phyloP scores from a whole-genome alignment of 2,113 vertebrate species.

The Vidua chalybeata region DNA sequence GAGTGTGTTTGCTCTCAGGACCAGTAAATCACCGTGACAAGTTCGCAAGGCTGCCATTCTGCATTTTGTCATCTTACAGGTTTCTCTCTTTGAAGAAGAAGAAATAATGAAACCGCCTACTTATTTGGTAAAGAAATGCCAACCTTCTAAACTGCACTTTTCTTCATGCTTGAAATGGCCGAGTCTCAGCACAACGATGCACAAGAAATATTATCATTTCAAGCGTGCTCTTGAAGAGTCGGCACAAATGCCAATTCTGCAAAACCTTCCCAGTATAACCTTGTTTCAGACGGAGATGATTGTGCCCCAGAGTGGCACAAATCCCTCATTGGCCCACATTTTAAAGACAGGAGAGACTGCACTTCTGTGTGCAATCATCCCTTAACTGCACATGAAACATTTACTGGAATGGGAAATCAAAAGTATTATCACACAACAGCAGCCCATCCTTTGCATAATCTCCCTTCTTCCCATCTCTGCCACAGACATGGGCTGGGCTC shows the following conservation, averaged over 20 bases:
- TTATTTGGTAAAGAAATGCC: not conserved
- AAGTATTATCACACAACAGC: not conserved
- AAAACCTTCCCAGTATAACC: not conserved
- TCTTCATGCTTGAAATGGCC: constrained; percentile 11
- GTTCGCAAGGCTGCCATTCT: not conserved
- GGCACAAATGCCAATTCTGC: constrained; percentile 42
- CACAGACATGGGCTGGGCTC: not conserved
- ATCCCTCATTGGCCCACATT: constrained; percentile 45
- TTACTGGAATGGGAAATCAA: not conserved
- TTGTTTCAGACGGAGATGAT: not conserved
- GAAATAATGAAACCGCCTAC: not conserved
- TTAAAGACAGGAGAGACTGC: constrained; percentile 1
- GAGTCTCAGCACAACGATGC: not conserved
- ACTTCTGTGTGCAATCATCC: not conserved
- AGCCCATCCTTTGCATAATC: not conserved
- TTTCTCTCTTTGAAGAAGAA: not conserved
- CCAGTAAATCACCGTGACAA: not conserved
- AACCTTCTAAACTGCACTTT: not conserved
- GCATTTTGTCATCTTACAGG: constrained; percentile 17
- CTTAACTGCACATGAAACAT: not conserved
- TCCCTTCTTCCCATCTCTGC: not conserved
- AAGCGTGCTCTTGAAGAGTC: not conserved
- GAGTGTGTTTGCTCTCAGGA: not conserved
- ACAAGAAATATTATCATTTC: not conserved
- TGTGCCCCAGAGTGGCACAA: constrained; percentile 14